Evolutionary conservation across 2,797 vertebrate species (phyloP).

Genomic region (Sebastes itinus): DNA sequence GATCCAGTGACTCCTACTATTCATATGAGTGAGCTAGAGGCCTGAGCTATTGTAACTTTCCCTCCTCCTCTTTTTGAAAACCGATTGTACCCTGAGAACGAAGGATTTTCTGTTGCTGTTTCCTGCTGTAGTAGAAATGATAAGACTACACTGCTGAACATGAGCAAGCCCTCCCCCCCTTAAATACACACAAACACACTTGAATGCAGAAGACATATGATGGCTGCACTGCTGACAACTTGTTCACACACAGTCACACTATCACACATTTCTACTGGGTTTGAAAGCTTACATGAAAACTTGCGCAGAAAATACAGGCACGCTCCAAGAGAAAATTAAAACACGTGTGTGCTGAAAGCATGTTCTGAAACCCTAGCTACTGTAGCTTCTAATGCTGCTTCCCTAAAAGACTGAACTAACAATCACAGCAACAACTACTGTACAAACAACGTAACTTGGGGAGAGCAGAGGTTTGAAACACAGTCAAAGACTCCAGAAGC

Average conservation of each 20-base stretch:
- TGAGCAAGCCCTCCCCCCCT: neutral
- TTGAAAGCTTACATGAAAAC: slow-evolving; percentile 28
- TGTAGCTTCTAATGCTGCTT: slow-evolving; percentile 34
- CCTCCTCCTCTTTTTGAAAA: slow-evolving; percentile 34
- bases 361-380: slow-evolving; percentile 31
- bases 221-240: slow-evolving; percentile 14
- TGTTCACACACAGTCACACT: slow-evolving; percentile 4
- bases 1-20: slow-evolving; percentile 88
- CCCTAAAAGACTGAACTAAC: slow-evolving; percentile 38
- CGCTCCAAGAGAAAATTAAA: slow-evolving; percentile 35
- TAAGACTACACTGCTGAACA: slow-evolving; percentile 48
- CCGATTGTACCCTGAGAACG: slow-evolving; percentile 82
- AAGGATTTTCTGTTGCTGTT: slow-evolving; percentile 72
- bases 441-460: slow-evolving; percentile 14
- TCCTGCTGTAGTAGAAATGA: slow-evolving; percentile 71
- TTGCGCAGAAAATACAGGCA: slow-evolving; percentile 43
- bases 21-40: slow-evolving; percentile 56
- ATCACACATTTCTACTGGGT: slow-evolving; percentile 34
- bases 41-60: slow-evolving; percentile 77
- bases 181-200: slow-evolving; percentile 19
- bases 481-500: slow-evolving; percentile 36
- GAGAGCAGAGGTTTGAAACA: slow-evolving; percentile 36
- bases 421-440: slow-evolving; percentile 20
- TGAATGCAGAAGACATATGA: slow-evolving; percentile 11
- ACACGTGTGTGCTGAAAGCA: slow-evolving; percentile 16